Evolutionary conservation across 2,797 vertebrate genomes (phyloP), one percentile per base, ranked within the genome.

Genomic region (Potorous gilbertii): DNA sequence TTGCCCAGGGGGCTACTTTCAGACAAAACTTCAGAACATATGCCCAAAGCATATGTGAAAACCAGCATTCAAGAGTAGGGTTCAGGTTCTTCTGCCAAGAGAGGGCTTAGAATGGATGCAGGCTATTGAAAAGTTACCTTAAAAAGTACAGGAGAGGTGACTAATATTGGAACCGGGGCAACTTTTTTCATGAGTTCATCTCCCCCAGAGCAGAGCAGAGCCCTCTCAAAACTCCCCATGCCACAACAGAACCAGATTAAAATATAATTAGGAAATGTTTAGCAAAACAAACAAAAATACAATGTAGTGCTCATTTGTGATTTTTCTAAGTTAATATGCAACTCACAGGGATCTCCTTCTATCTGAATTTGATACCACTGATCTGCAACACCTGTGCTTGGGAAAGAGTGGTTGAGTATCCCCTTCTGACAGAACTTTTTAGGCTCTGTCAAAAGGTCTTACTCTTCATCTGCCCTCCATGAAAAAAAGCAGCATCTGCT

Each of bases 161-260:
- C 40, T 87, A 24, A 46, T 52, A 56, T 0, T 11, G 27, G 55
- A 56, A 87, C 56, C 18, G 8, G 34, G 0, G 9, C 0, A 2
- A 27, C 40, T 81, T 81, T 81, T 81, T 46, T 87, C 74, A 87
- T 87, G 40, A 87, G 24, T 46, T 87, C n/a, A 87, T 87, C 74
- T 87, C 21, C 21, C 40, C 40, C 46, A 81, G 21, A 46, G 40
- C 74, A 46, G 74, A 81, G 40, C 31, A 66, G 1, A 34, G 31
- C 62, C 18, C n/a, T 9, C 21, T 87, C 74, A 87, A 87, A 87
- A 87, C 24, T 50, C 74, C 74, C 74, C 74, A 87, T 50, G 40
- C 74, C 9, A 50, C 40, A 46, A 50, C 0, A 46, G 74, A 87
- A 87, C 40, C 24, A 27, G 9, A 50, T 50, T 87, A 50, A 87